A percentile compares a stretch with the other conserved stretches of the same genome.
Conservation (phyloP, 1,140 invertebrate species). For the Hermetia illucens region DNA sequence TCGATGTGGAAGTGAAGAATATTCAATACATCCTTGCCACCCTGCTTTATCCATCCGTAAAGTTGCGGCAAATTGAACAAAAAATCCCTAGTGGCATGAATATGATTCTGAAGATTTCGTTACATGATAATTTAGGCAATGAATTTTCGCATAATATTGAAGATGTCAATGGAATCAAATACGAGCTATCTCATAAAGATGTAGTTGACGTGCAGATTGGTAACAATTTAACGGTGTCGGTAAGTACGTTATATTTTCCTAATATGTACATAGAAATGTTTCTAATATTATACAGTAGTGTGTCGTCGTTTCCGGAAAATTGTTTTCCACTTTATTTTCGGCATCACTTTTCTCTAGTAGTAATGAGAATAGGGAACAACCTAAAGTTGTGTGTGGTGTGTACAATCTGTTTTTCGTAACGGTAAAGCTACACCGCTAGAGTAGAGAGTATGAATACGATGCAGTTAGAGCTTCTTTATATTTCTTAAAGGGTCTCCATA, state of each 20-base stretch:
- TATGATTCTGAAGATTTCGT: conserved; percentile 24
- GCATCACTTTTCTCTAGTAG: too few relatives aligned
- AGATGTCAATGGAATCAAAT: conserved; percentile 22
- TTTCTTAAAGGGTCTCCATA: too few relatives aligned
- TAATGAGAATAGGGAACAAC: too few relatives aligned
- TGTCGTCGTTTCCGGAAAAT: too few relatives aligned
- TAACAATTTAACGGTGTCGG: conserved; percentile 25
- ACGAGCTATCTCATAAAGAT: conserved; percentile 27
- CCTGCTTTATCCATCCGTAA: conserved; percentile 16
- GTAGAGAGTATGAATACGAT: too few relatives aligned
- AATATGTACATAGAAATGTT: not conserved
- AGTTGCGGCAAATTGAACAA: conserved; percentile 19
- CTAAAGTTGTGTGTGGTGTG: too few relatives aligned
- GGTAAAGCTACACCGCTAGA: too few relatives aligned
- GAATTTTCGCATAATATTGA: conserved; percentile 30
- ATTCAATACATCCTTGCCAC: conserved; percentile 27
- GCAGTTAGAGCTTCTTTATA: too few relatives aligned
- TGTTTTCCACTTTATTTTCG: too few relatives aligned
- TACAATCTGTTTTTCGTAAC: too few relatives aligned
- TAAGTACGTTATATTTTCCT: conserved; percentile 12
- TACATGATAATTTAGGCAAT: conserved; percentile 30
- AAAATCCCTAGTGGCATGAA: conserved; percentile 28
- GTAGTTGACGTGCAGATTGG: conserved; percentile 25
- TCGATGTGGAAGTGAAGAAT: conserved; percentile 29
- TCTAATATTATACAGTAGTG: too few relatives aligned